These are phyloP conservation scores for Tachuris rubrigastra DNA, from an alignment of 2,113 vertebrate species.

Conservation along the genomic window DNA sequence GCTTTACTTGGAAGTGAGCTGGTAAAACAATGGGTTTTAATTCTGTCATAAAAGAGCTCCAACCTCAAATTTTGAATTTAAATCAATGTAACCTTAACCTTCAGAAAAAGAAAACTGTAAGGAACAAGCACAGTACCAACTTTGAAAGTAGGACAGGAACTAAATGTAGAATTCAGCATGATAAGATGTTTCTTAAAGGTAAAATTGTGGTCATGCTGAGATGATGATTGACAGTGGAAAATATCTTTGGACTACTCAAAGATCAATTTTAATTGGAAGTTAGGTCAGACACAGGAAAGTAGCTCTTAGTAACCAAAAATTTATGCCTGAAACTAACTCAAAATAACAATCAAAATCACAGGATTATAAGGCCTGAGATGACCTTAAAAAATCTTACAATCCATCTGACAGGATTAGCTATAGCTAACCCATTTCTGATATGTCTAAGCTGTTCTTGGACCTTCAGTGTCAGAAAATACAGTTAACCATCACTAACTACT, in stretches of 20 bases:
- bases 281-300: constrained; percentile 40
- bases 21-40: neutral
- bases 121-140: constrained; percentile 6
- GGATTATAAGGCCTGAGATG: neutral
- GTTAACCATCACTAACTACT: neutral
- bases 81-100: constrained; percentile 54
- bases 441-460: neutral
- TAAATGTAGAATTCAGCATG: constrained; percentile 54
- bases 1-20: neutral
- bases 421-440: neutral
- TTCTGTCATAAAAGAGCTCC: neutral
- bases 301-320: constrained; percentile 36
- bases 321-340: constrained; percentile 27
- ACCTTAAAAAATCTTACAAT: neutral
- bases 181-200: constrained; percentile 17
- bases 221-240: constrained; percentile 35
- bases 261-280: constrained; percentile 62
- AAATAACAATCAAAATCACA: neutral
- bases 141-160: constrained; percentile 58
- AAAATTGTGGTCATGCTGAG: constrained; percentile 59
- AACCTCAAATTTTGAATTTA: constrained; percentile 29
- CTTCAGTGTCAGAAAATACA: neutral
- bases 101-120: constrained; percentile 24
- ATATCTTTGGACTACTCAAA: constrained; percentile 31
- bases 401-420: neutral